A percentile compares a stretch with the other conserved stretches of the same genome.
phyloP scores from a whole-genome alignment of 2,888 invertebrate genomes.

The Aphidoletes aphidimyza region DNA sequence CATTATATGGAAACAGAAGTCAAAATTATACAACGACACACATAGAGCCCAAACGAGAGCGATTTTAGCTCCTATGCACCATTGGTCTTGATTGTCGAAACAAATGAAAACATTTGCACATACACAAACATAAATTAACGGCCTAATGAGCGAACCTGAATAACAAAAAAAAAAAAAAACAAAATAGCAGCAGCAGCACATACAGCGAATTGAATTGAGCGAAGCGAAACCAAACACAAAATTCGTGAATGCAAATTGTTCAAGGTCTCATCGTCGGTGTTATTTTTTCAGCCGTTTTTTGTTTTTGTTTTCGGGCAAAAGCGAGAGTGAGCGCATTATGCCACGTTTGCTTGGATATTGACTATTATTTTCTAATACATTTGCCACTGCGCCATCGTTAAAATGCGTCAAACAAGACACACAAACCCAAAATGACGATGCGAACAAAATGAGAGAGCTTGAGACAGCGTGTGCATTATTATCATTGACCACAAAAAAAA shows the following conservation, averaged over 20 bases:
- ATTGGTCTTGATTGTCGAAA: slow-evolving; percentile 37
- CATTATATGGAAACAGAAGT: too few relatives aligned
- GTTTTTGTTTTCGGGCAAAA: too few relatives aligned
- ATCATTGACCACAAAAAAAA: background rate
- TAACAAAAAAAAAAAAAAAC: background rate
- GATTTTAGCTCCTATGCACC: background rate
- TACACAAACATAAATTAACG: background rate
- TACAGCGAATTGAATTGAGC: background rate
- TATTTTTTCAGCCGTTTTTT: slow-evolving; percentile 8
- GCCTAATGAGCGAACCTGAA: background rate
- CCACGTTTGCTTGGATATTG: background rate
- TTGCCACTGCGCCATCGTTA: background rate
- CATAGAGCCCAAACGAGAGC: too few relatives aligned
- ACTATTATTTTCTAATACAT: slow-evolving; percentile 39
- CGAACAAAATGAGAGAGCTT: slow-evolving; percentile 1
- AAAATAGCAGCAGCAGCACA: background rate
- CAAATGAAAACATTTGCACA: background rate
- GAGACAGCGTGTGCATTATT: slow-evolving; percentile 5
- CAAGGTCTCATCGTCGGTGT: slow-evolving; percentile 30
- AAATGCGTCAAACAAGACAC: slow-evolving; percentile 27
- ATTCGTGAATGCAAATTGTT: slow-evolving; percentile 41
- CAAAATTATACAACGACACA: background rate
- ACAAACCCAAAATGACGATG: background rate
- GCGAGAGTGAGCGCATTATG: background rate
- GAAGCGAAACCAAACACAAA: too few relatives aligned